Percentiles rank a stretch among this genome's conserved stretches.
phyloP scores from a whole-genome alignment of 2,888 invertebrate genomes.

The Chloroclysta siterata region DNA sequence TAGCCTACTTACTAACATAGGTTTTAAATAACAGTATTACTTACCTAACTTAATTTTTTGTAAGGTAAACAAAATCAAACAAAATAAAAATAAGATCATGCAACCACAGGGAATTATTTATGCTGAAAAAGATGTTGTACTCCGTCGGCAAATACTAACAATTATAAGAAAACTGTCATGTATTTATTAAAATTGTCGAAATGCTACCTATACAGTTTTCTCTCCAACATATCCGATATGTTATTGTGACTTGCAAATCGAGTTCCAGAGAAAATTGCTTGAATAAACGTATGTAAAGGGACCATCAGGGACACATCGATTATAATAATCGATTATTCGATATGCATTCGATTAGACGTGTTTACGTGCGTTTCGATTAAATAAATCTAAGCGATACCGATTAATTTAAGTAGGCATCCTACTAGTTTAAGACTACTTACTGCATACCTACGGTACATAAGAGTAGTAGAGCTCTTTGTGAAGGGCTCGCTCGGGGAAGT shows the following conservation, averaged over 20 bases:
- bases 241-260: conserved; percentile 73
- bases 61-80: too few species aligned
- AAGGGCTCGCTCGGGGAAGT: too few species aligned
- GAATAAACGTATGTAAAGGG: conserved; percentile 75
- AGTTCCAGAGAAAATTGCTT: conserved; percentile 74
- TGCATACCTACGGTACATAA: too few species aligned
- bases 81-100: too few species aligned
- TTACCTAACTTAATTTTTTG: too few species aligned
- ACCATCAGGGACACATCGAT: conserved; percentile 74
- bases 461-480: too few species aligned
- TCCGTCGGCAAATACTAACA: too few species aligned
- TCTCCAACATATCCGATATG: conserved; percentile 62
- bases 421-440: background rate
- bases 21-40: too few species aligned
- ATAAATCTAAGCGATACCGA: conserved; percentile 32
- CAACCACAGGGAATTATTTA: too few species aligned
- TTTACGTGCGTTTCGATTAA: conserved; percentile 49
- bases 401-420: conserved; percentile 13
- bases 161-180: too few species aligned
- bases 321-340: conserved; percentile 67
- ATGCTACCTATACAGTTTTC: conserved; percentile 15
- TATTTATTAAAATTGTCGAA: background rate
- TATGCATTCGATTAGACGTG: conserved; percentile 61
- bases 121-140: too few species aligned
- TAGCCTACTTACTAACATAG: too few species aligned